phyloP scores from a whole-genome alignment of 2,888 invertebrate species.

The Pogonocherus hispidulus region DNA sequence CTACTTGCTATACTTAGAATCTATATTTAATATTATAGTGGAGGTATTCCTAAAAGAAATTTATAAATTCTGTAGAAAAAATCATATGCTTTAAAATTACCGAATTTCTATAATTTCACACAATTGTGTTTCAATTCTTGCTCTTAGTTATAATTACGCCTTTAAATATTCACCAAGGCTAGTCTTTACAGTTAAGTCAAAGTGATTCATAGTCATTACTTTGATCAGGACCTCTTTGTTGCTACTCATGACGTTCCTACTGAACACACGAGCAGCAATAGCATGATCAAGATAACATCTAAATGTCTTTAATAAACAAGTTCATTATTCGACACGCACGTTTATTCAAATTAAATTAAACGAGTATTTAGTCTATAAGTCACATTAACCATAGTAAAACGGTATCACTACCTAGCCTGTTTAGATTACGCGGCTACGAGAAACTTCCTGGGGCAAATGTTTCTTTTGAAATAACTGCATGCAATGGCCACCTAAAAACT shows the following conservation, averaged over 20 bases:
- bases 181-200: neutral
- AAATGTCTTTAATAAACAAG: constrained; percentile 12
- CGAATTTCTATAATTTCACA: too few species aligned
- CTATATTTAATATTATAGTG: too few species aligned
- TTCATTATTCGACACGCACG: constrained; percentile 5
- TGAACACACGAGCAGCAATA: neutral
- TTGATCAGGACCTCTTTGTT: neutral
- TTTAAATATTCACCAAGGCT: neutral
- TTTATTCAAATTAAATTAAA: constrained; percentile 1
- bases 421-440: neutral
- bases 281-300: constrained; percentile 8
- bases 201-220: neutral
- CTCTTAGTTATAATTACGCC: neutral
- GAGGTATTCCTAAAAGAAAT: too few species aligned
- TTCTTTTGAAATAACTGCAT: neutral
- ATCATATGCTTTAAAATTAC: too few species aligned
- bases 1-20: too few species aligned
- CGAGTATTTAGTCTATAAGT: neutral
- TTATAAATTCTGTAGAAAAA: too few species aligned
- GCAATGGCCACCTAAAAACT: neutral
- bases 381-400: neutral
- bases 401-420: neutral
- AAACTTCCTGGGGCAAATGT: neutral
- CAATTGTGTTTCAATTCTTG: too few species aligned
- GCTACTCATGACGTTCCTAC: neutral